These are phyloP conservation scores for Mya arenaria DNA, from an alignment of 1,140 invertebrate genomes.

Conservation along the genomic window DNA sequence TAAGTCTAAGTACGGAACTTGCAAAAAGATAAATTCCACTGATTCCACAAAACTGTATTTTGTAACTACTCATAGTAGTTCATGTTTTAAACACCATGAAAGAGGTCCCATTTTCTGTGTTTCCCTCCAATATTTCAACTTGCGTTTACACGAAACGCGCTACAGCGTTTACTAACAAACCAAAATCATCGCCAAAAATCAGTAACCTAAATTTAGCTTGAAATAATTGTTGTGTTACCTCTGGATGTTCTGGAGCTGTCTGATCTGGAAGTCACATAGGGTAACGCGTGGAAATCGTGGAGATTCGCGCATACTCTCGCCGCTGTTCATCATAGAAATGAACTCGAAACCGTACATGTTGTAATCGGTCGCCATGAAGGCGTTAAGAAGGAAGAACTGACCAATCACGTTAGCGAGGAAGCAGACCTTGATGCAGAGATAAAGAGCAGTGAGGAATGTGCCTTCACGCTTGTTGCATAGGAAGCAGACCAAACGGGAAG, in stretches of 20 bases:
- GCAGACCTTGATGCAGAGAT: slow-evolving; percentile 77
- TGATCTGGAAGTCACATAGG: slow-evolving; percentile 83
- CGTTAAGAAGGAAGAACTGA: slow-evolving; percentile 78
- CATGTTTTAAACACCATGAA: too few species aligned
- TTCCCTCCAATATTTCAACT: too few species aligned
- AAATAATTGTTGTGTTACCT: slow-evolving; percentile 49
- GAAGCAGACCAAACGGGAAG: slow-evolving; percentile 71
- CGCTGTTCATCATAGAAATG: slow-evolving; percentile 76
- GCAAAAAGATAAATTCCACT: too few species aligned
- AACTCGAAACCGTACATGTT: slow-evolving; percentile 81
- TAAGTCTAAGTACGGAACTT: too few species aligned
- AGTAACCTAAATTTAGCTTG: slow-evolving; percentile 77
- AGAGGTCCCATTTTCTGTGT: too few species aligned
- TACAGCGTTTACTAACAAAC: too few species aligned
- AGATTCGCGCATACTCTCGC: slow-evolving; percentile 79
- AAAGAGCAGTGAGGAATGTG: slow-evolving; percentile 81
- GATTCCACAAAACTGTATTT: too few species aligned
- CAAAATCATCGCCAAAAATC: too few species aligned
- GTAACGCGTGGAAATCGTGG: slow-evolving; percentile 82
- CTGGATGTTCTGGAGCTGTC: slow-evolving; percentile 79
- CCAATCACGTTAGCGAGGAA: slow-evolving; percentile 74
- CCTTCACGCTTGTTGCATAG: slow-evolving; percentile 81
- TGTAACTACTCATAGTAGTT: too few species aligned
- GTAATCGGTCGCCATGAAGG: slow-evolving; percentile 74
- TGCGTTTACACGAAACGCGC: too few species aligned